Percentiles rank a stretch among this genome's conserved stretches.
These are phyloP conservation scores for Bradysia coprophila DNA, from an alignment of 1,140 invertebrate species.

Conservation along the genomic window DNA sequence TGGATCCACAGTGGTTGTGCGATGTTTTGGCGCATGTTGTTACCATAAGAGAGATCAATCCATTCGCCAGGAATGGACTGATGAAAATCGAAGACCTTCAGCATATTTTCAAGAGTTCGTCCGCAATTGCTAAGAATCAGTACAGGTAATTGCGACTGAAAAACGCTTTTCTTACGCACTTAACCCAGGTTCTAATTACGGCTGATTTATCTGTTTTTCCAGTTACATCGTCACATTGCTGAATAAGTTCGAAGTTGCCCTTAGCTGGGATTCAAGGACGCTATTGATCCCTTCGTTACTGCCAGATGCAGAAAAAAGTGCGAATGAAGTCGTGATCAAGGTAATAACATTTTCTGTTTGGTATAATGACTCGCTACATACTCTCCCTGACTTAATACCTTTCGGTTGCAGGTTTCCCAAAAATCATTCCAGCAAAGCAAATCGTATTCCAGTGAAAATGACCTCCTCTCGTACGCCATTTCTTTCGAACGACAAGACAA, in stretches of 20 bases:
- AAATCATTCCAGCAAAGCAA: too few relatives aligned
- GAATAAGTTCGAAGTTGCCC: constrained; percentile 93
- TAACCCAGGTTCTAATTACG: neutral
- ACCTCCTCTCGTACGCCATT: too few relatives aligned
- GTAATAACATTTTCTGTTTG: too few relatives aligned
- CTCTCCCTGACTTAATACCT: too few relatives aligned
- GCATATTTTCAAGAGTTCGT: constrained; percentile 64
- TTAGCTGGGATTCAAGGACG: constrained; percentile 89
- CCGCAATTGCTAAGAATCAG: neutral
- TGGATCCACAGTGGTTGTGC: constrained; percentile 97
- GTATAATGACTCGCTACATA: too few relatives aligned
- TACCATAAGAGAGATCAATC: constrained; percentile 90
- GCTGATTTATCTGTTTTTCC: neutral
- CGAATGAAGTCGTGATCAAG: too few relatives aligned
- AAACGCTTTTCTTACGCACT: neutral
- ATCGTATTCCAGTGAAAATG: too few relatives aligned
- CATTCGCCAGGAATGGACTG: constrained; percentile 78
- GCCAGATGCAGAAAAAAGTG: constrained; percentile 58
- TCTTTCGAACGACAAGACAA: too few relatives aligned
- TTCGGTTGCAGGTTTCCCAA: too few relatives aligned
- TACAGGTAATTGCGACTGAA: too few relatives aligned
- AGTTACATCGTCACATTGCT: constrained; percentile 71
- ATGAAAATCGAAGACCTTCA: constrained; percentile 91
- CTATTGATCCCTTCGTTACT: constrained; percentile 83
- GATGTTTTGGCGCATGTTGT: constrained; percentile 94